phyloP scores from a whole-genome alignment of 1,140 invertebrate genomes.

The Drosophila navojoa region DNA sequence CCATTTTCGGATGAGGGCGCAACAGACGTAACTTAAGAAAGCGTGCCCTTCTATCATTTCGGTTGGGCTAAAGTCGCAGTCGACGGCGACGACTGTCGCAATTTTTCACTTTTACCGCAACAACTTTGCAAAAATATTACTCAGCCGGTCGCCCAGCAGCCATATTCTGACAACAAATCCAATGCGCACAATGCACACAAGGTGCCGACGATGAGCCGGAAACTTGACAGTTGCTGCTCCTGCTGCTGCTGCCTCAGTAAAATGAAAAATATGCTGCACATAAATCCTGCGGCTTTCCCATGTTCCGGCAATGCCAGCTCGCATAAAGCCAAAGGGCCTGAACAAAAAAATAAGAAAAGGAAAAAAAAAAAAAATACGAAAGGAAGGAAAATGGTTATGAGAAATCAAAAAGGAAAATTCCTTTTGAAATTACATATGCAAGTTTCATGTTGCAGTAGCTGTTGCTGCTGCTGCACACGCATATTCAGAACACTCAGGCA shows the following conservation, averaged over 20 bases:
- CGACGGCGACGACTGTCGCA: conserved; percentile 38
- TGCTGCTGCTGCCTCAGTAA: conserved; percentile 52
- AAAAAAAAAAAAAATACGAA: background rate
- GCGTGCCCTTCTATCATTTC: conserved; percentile 21
- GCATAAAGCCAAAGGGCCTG: conserved; percentile 20
- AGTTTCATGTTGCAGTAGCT: conserved; percentile 24
- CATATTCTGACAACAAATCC: conserved; percentile 79
- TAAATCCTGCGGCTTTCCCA: conserved; percentile 70
- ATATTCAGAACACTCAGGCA: conserved; percentile 48
- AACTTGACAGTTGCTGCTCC: conserved; percentile 68
- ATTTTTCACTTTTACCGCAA: conserved; percentile 81
- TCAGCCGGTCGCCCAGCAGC: conserved; percentile 58
- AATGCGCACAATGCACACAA: conserved; percentile 66
- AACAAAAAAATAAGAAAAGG: background rate
- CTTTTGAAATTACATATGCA: conserved; percentile 61
- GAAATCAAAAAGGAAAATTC: conserved; percentile 30
- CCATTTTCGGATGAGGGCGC: background rate
- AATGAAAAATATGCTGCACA: conserved; percentile 77
- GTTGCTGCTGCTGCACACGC: conserved; percentile 15
- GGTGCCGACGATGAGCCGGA: conserved; percentile 70
- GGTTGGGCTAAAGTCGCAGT: background rate
- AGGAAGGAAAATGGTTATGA: conserved; percentile 12
- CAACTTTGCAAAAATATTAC: conserved; percentile 78
- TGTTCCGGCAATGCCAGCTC: conserved; percentile 26
- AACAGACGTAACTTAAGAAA: conserved; percentile 54